Percentiles rank a stretch among this genome's conserved stretches.
These are phyloP conservation scores for Orbicella faveolata DNA, from an alignment of 64 coral and sea anemone species.

Conservation along the genomic window DNA sequence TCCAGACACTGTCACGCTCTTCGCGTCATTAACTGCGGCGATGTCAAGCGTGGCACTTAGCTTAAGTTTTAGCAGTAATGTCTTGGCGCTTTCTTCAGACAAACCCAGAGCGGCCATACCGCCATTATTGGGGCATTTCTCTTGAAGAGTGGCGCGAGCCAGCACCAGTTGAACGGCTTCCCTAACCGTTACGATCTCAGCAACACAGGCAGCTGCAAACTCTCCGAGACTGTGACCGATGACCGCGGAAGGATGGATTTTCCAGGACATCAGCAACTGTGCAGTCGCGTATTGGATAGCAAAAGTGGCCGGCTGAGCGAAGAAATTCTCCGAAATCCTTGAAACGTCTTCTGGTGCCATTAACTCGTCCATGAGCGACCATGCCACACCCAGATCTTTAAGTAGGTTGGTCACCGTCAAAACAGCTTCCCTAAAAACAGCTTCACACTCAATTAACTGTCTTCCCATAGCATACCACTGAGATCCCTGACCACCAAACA, in stretches of 20 bases:
- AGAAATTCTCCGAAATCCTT: slow-evolving; percentile 23
- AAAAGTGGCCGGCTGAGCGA: slow-evolving; percentile 71
- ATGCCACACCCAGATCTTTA: slow-evolving; percentile 2
- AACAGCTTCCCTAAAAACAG: slow-evolving; percentile 55
- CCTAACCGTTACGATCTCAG: slow-evolving; percentile 47
- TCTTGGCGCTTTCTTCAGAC: slow-evolving; percentile 25
- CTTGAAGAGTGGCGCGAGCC: slow-evolving; percentile 66
- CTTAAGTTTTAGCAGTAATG: slow-evolving; percentile 17
- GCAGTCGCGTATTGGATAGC: slow-evolving; percentile 76
- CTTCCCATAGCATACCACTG: slow-evolving; percentile 76
- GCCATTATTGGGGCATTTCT: slow-evolving; percentile 46
- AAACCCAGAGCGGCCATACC: slow-evolving; percentile 80
- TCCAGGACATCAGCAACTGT: slow-evolving; percentile 66
- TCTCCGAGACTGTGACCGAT: slow-evolving; percentile 89
- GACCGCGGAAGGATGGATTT: slow-evolving; percentile 67
- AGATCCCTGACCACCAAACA: slow-evolving; percentile 77
- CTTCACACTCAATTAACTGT: slow-evolving; percentile 52
- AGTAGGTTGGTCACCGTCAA: slow-evolving; percentile 36
- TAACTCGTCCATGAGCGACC: slow-evolving; percentile 50
- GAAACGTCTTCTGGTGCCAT: slow-evolving; percentile 46
- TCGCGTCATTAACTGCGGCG: slow-evolving; percentile 58
- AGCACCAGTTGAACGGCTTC: slow-evolving; percentile 62
- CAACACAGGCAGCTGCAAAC: slow-evolving; percentile 66
- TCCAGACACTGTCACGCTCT: slow-evolving; percentile 66
- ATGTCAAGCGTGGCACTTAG: slow-evolving; percentile 27